These are phyloP conservation scores for Strix uralensis DNA, from an alignment of 2,113 vertebrate genomes.

Conservation along the genomic window DNA sequence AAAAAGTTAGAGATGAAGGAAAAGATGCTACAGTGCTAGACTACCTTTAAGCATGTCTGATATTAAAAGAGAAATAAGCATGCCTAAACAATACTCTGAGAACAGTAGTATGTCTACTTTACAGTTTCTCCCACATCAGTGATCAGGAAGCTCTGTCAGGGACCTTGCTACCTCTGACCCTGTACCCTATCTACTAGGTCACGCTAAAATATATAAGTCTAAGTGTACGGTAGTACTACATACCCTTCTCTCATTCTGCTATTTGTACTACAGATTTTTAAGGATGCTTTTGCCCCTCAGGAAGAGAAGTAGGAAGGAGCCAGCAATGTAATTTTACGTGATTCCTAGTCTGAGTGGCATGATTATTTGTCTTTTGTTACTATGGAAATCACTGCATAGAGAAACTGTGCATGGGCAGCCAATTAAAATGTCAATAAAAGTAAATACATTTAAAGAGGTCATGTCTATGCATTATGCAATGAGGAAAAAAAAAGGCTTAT, in stretches of 20 bases:
- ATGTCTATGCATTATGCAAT: neutral
- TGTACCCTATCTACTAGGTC: neutral
- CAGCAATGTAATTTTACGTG: neutral
- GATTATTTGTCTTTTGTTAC: neutral
- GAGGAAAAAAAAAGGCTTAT: neutral
- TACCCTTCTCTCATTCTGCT: neutral
- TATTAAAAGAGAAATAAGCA: fast-evolving
- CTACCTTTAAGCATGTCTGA: neutral
- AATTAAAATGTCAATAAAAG: conserved; percentile 22
- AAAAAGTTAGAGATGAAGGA: neutral
- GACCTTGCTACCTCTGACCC: neutral
- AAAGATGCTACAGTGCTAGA: neutral
- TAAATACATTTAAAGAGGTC: conserved; percentile 16
- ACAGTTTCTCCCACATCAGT: neutral
- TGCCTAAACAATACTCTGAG: neutral
- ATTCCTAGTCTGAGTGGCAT: neutral
- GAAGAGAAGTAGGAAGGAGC: neutral
- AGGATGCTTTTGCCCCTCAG: neutral
- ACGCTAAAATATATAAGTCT: fast-evolving
- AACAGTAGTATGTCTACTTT: neutral
- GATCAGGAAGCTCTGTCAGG: neutral
- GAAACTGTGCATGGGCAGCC: neutral
- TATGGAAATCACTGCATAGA: neutral
- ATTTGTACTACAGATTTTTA: fast-evolving
- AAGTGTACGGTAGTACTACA: neutral